Evolutionary conservation across 2,113 vertebrate species (phyloP), one percentile per base, ranked within the genome.

Genomic region (Numenius arquata): DNA sequence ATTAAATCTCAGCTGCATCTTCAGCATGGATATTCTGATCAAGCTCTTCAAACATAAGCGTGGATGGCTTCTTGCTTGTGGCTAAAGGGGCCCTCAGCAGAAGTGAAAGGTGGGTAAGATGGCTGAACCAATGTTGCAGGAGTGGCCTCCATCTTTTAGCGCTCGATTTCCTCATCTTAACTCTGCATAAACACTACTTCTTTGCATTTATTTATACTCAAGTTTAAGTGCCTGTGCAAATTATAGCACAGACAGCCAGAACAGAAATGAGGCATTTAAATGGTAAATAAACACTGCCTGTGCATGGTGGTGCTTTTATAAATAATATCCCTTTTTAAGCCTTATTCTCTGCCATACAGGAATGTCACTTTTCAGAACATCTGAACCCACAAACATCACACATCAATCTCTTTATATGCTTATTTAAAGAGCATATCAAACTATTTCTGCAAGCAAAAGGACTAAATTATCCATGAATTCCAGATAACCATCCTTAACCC

Each of bases 191-290:
- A 82, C 95, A 85, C 63, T 71, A 93, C 77, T 89, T 89, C 91
- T 95, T 92, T 93, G 77, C 92, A 83, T 96, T 93, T 95, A 92
- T 93, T 87, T 85, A 74, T 96, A 95, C 93, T 95, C 79, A 91
- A 91, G 89, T 96, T 96, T 97, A 98, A 98, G 94, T 96, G 97
- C 85, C 94, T 96, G 84, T 94, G 94, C 93, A 98, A 98, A 98
- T 98, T 97, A 97, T n/a, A 97, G 97, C 87, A 93, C 88, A 96
- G 96, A 80, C 95, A 97, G 96, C 96, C 97, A 93, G 95, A 97
- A 94, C 66, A 70, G 95, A 97, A 97, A 96, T 91, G 96, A 97
- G 94, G 95, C 96, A 95, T 98, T 95, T 90, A 96, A 94, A 94
- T 78, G 94, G 98, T 98, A 98, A 98, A 98, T 97, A 97, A 97